Evolutionary conservation across 2,888 invertebrate species (phyloP).

Genomic region (Apodemia hepburni): DNA sequence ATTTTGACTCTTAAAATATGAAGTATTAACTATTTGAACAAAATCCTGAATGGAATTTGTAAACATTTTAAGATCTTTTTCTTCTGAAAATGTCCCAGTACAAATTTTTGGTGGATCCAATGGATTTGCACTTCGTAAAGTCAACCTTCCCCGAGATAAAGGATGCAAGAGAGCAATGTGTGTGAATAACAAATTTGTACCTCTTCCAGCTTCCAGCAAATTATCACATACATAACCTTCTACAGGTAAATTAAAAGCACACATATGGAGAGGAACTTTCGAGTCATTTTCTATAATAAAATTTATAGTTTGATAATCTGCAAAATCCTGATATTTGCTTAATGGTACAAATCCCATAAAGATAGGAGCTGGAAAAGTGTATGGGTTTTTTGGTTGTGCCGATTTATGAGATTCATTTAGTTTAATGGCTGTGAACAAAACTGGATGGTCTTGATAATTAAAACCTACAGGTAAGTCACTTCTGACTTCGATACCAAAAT

Average conservation of each 20-base stretch:
- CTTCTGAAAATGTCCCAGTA: slow-evolving; percentile 37
- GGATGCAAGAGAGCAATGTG: slow-evolving; percentile 34
- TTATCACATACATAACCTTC: slow-evolving; percentile 40
- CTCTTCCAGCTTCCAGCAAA: slow-evolving; percentile 36
- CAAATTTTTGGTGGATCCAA: slow-evolving; percentile 40
- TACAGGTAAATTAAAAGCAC: slow-evolving; percentile 68
- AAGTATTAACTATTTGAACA: slow-evolving; percentile 39
- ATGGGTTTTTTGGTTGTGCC: slow-evolving; percentile 32
- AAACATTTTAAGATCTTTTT: slow-evolving; percentile 40
- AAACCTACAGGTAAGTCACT: slow-evolving; percentile 45
- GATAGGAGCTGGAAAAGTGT: slow-evolving; percentile 32
- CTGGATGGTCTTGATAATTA: slow-evolving; percentile 42
- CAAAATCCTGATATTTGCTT: slow-evolving; percentile 34
- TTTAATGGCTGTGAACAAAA: slow-evolving; percentile 26
- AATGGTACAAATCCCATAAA: slow-evolving; percentile 37
- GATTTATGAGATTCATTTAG: slow-evolving; percentile 55
- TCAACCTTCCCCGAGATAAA: slow-evolving; percentile 58
- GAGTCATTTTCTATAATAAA: slow-evolving; percentile 26
- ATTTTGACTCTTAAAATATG: slow-evolving; percentile 37
- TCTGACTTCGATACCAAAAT: slow-evolving; percentile 37
- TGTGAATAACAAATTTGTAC: slow-evolving; percentile 33
- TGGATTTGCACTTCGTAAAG: slow-evolving; percentile 40
- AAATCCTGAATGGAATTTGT: slow-evolving; percentile 40
- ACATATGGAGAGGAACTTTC: slow-evolving; percentile 22
- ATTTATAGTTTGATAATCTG: slow-evolving; percentile 39